phyloP scores from a whole-genome alignment of 2,113 vertebrate species.

The Entomyzon cyanotis region DNA sequence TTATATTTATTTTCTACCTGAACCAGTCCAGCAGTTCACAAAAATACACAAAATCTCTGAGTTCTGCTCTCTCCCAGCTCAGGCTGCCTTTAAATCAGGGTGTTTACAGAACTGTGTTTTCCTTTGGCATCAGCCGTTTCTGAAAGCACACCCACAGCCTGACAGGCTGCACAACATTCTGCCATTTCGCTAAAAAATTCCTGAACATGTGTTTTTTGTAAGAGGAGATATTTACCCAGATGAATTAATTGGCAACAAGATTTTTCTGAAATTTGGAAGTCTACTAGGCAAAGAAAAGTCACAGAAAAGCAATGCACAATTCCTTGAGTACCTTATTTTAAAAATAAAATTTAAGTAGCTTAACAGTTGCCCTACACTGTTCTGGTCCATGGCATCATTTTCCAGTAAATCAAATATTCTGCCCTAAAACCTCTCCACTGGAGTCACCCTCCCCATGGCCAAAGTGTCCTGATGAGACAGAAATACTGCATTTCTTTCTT shows the following conservation, averaged over 20 bases:
- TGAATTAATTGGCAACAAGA: not conserved
- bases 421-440: not conserved
- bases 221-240: not conserved
- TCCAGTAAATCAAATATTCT: not conserved
- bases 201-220: accelerated
- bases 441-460: not conserved
- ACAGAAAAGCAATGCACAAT: not conserved
- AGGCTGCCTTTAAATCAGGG: not conserved
- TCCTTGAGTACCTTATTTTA: not conserved
- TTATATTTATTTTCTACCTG: not conserved
- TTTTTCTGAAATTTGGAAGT: not conserved
- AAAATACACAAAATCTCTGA: not conserved
- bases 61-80: not conserved
- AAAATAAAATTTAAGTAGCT: not conserved
- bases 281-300: not conserved
- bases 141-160: not conserved
- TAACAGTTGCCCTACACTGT: not conserved
- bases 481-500: not conserved
- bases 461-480: not conserved
- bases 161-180: not conserved
- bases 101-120: not conserved
- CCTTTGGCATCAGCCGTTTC: not conserved
- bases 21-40: not conserved
- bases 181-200: not conserved
- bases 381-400: not conserved